Conservation (phyloP, 1,140 invertebrate species). For the Drosophila sucinea region DNA sequence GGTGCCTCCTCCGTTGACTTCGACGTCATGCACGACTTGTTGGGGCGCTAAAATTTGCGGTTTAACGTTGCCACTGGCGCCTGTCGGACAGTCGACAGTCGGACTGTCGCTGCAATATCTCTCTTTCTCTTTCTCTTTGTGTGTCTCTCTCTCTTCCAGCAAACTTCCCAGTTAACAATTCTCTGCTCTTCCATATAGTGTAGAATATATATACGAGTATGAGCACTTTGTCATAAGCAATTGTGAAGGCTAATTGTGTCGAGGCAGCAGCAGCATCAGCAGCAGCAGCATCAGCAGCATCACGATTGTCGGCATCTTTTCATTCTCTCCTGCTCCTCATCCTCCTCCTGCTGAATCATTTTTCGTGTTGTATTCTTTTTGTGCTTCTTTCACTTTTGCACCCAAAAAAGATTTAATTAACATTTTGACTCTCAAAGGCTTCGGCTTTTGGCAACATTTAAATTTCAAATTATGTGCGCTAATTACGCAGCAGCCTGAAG, state of each 20-base stretch:
- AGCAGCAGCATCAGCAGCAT: not conserved
- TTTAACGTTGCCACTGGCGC: constrained; percentile 73
- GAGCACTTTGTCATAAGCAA: constrained; percentile 69
- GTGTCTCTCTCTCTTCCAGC: not conserved
- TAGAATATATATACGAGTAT: not conserved
- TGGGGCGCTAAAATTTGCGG: constrained; percentile 78
- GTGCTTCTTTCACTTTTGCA: constrained; percentile 17
- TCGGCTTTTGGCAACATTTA: constrained; percentile 78
- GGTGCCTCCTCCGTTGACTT: constrained; percentile 2
- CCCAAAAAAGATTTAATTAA: constrained; percentile 71
- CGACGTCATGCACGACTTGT: constrained; percentile 65
- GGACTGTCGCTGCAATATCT: constrained; percentile 41
- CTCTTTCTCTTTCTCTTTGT: not conserved
- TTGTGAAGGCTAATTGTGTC: constrained; percentile 67
- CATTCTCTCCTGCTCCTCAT: constrained; percentile 16
- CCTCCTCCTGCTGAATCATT: not conserved
- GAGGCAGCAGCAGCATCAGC: constrained; percentile 30
- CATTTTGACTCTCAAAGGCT: constrained; percentile 76
- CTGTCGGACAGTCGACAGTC: constrained; percentile 39
- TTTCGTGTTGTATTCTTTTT: constrained; percentile 13
- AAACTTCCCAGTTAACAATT: too few relatives aligned
- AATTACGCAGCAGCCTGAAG: constrained; percentile 61
- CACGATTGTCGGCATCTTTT: constrained; percentile 32
- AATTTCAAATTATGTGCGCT: constrained; percentile 81
- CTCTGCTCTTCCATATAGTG: too few relatives aligned